Percentiles rank a stretch among this genome's conserved stretches.
These are phyloP conservation scores for Camponotus floridanus DNA, from an alignment of 1,140 invertebrate genomes.

Conservation along the genomic window DNA sequence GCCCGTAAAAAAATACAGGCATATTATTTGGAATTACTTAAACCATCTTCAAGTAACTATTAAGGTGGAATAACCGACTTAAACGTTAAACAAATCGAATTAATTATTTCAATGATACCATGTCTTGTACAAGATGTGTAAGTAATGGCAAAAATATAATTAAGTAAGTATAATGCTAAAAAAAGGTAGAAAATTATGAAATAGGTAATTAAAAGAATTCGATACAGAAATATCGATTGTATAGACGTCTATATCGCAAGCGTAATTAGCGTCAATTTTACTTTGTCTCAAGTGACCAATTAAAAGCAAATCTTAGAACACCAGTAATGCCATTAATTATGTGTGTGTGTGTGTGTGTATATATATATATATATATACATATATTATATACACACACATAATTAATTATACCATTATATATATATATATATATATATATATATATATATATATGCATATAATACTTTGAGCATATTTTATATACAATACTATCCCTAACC, in stretches of 20 bases:
- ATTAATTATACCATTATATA: too few species aligned
- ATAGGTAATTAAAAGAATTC: neutral
- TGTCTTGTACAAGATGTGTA: neutral
- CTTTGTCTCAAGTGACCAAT: neutral
- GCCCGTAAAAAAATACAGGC: neutral
- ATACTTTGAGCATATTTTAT: neutral
- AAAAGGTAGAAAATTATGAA: neutral
- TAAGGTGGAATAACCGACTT: conserved; percentile 1
- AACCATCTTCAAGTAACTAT: conserved; percentile 1
- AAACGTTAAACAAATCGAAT: neutral
- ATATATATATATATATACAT: too few species aligned
- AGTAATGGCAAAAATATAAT: neutral
- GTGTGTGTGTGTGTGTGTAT: too few species aligned
- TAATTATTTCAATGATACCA: conserved; percentile 6
- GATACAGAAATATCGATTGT: conserved; percentile 8
- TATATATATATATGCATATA: too few species aligned
- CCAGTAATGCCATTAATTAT: neutral
- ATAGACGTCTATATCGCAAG: neutral
- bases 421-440: too few species aligned
- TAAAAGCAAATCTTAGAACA: conserved; percentile 1
- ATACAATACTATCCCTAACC: neutral
- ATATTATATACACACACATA: too few species aligned
- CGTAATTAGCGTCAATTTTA: neutral
- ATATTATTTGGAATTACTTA: conserved; percentile 30
- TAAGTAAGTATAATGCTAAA: conserved; percentile 1